Conservation (phyloP, 2,888 invertebrate species). For the Mermis nigrescens region DNA sequence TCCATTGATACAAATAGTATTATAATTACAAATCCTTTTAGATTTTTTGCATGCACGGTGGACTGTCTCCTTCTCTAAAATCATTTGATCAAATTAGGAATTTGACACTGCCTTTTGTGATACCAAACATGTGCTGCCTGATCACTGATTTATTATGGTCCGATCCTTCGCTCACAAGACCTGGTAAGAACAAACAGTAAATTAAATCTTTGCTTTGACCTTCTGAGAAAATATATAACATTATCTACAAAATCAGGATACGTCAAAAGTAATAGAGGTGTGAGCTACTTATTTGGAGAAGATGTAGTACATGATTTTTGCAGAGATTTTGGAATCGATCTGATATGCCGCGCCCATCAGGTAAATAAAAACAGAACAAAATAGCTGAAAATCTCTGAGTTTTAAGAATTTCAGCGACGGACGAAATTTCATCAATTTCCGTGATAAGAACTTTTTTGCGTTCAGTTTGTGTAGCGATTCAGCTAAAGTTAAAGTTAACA, state of each 20-base stretch:
- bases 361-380: no score
- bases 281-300: not conserved
- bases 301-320: not conserved
- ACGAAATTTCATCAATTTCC: no score
- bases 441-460: no score
- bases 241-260: not conserved
- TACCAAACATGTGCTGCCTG: not conserved
- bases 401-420: no score
- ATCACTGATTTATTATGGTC: not conserved
- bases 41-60: conserved; percentile 1
- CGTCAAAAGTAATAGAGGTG: not conserved
- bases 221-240: not conserved
- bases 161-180: not conserved
- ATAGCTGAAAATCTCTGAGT: no score
- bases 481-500: no score
- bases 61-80: not conserved
- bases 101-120: not conserved
- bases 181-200: no score
- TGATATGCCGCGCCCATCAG: not conserved
- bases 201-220: not conserved
- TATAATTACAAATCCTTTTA: not conserved
- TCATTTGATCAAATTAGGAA: not conserved
- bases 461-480: no score
- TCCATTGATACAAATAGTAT: no score
- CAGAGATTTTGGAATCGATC: not conserved